Evolutionary conservation across 2,113 vertebrate genomes (phyloP), one percentile per base, ranked within the genome.

Genomic region (Bagarius yarrelli): DNA sequence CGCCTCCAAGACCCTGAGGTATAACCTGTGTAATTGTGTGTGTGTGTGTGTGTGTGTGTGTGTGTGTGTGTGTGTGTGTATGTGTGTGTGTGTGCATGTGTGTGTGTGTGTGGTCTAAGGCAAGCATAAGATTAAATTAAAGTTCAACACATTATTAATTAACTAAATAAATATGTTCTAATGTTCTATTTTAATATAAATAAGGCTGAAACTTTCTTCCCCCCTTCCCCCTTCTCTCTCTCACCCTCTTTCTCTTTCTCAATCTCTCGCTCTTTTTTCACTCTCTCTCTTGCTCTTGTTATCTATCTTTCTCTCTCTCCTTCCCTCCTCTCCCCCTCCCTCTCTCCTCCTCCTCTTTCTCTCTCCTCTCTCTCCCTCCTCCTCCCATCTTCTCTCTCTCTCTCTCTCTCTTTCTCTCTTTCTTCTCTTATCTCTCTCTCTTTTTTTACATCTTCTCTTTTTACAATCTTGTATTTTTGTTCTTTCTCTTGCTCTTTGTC

Each of bases 1-100:
- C 96, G 97, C 85, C 93, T 99, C 27, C 89, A 92, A 83, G 97
- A 99, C 83, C 96, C 98, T 71, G 95, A 99, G 95, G 98, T 98
- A 94, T 32, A 21, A 27, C 8, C 78, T 23, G n/a, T 76, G 25
- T 55, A 12, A 44, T 4, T 23, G 36, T 47, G 76, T 50, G 55
- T n/a, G 53, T 53, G 27, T 18, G 47, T 59, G 36, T 34, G 23
- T 71, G 69, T 50, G 8, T 40, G 36, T 40, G 36, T 40, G 36
- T 40, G 36, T 40, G 36, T 40, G 36, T 40, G 36, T 40, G 36
- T 40, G 36, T 40, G 6, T 4, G 6, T 4, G 6, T 6, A 3
- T 40, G 36, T 40, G 36, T 6, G 3, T 4, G 3, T 40, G 6
- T 40, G 36, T 40, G 36, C 36, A n/a, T n/a, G n/a, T n/a, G n/a